A percentile compares a stretch with the other conserved stretches of the same genome.
Evolutionary conservation across 2,797 vertebrate species (phyloP).

Genomic region (Sphenopsis melanotis): DNA sequence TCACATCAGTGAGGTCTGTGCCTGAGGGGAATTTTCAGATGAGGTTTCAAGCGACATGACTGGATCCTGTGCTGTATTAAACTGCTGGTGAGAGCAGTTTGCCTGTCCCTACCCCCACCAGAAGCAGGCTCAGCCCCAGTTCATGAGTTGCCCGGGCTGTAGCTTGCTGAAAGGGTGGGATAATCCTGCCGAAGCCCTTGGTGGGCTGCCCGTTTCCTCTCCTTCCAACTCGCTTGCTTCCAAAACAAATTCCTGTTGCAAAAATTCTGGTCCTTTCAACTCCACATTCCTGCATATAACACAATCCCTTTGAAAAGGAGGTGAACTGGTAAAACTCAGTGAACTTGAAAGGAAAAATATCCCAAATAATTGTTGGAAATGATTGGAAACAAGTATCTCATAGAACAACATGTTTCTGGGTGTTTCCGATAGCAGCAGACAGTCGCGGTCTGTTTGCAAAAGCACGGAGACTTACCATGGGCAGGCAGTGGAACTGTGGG

Average conservation of each 20-base stretch:
- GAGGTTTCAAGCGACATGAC: not conserved
- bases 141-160: not conserved
- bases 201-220: conserved; percentile 49
- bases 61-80: not conserved
- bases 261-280: conserved; percentile 28
- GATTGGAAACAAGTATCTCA: not conserved
- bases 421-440: not conserved
- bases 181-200: conserved; percentile 26
- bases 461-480: not conserved
- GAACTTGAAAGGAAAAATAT: not conserved
- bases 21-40: not conserved
- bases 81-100: not conserved
- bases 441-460: not conserved
- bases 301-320: not conserved
- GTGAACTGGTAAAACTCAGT: not conserved
- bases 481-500: not conserved
- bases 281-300: conserved; percentile 28
- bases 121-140: not conserved
- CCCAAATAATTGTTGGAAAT: conserved; percentile 31
- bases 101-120: not conserved
- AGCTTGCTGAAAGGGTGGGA: not conserved
- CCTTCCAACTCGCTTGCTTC: conserved; percentile 24
- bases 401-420: not conserved
- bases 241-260: conserved; percentile 58
- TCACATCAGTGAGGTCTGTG: not conserved